These are phyloP conservation scores for Corythaeola cristata DNA, from an alignment of 2,113 vertebrate species.

Conservation along the genomic window DNA sequence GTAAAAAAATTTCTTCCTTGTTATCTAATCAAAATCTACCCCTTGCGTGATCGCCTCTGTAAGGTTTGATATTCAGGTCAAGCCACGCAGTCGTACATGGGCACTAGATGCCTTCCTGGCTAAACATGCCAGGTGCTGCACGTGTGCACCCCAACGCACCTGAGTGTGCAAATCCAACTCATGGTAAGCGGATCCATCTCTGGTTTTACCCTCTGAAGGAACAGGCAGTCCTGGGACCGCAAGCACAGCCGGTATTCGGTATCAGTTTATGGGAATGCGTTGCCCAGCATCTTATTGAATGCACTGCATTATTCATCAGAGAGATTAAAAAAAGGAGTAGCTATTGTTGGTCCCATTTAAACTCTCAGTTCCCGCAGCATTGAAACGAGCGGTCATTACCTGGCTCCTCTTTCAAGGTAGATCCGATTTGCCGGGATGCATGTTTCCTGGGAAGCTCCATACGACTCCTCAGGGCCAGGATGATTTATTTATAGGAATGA, in stretches of 20 bases:
- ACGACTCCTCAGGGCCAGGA: neutral
- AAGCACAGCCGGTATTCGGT: fast-evolving
- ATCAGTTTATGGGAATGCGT: neutral
- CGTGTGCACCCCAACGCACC: neutral
- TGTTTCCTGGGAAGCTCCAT: neutral
- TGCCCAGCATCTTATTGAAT: neutral
- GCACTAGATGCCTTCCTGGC: neutral
- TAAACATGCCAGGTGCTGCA: neutral
- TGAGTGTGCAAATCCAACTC: neutral
- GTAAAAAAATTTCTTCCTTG: no score
- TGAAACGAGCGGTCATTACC: neutral
- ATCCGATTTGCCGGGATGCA: neutral
- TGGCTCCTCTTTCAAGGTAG: neutral
- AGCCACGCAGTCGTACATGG: neutral
- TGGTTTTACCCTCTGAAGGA: neutral
- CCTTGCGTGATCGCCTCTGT: fast-evolving
- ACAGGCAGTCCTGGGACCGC: neutral
- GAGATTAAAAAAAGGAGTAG: neutral
- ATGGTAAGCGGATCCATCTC: neutral
- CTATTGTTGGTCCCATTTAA: neutral
- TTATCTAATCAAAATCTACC: no score
- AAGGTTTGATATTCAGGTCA: fast-evolving
- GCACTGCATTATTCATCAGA: slow-evolving; percentile 37
- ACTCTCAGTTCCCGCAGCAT: neutral
- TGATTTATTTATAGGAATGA: slow-evolving; percentile 63